phyloP scores from a whole-genome alignment of 37 sponge, comb jelly and placozoan species.

The Amphimedon queenslandica region DNA sequence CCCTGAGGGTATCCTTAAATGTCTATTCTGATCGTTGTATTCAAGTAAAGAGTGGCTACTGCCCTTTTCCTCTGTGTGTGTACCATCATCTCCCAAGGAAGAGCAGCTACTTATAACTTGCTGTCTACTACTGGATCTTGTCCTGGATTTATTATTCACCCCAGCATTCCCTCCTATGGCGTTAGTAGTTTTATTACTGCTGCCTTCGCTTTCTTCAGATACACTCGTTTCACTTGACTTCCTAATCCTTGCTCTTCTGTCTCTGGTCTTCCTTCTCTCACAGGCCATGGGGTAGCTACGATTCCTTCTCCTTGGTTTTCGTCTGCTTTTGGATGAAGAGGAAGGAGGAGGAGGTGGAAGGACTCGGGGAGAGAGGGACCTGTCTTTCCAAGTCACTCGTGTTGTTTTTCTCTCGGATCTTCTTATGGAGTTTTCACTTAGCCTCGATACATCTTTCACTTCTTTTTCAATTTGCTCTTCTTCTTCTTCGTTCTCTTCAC shows the following conservation, averaged over 20 bases:
- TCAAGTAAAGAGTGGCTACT: not conserved
- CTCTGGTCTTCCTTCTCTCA: not conserved
- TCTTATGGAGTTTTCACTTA: not conserved
- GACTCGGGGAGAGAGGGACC: no score
- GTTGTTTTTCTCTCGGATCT: not conserved
- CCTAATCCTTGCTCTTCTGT: not conserved
- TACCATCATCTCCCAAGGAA: not conserved
- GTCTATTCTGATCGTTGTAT: not conserved
- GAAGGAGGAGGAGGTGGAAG: not conserved
- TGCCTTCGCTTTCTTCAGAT: not conserved
- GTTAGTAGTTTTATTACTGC: slow-evolving; percentile 1
- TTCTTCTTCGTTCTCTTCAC: slow-evolving; percentile 13
- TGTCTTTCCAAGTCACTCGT: not conserved
- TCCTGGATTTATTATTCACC: not conserved
- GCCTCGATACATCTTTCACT: not conserved
- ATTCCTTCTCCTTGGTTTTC: slow-evolving; percentile 4
- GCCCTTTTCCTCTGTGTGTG: not conserved
- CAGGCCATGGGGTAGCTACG: slow-evolving; percentile 1
- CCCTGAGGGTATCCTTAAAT: slow-evolving; percentile 24
- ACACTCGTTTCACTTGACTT: not conserved
- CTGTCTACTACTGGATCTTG: not conserved
- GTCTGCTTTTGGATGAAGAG: not conserved
- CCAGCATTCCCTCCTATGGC: slow-evolving; percentile 10
- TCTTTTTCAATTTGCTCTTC: not conserved
- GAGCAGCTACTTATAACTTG: not conserved